Evolutionary conservation across 2,888 invertebrate species (phyloP), one percentile per base, ranked within the genome.

Genomic region (Hypercompe scribonia): DNA sequence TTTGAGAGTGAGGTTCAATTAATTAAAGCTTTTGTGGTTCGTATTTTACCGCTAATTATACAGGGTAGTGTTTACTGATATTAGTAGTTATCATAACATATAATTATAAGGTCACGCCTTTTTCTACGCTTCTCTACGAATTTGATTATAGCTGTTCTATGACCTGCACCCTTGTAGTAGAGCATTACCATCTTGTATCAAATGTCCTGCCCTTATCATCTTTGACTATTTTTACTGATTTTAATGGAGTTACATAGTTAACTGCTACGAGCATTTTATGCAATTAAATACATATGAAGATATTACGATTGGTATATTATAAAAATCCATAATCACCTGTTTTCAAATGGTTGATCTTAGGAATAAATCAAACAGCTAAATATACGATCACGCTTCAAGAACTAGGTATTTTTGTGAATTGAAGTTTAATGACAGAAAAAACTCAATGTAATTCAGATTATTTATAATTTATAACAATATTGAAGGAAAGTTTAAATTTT

Each of bases 1-100:
- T 71, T 77, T 77, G 71, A 74, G 79, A 78, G 71, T 75, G 75
- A 72, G n/a, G 78, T 81, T 81, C 84, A 81, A 84, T 84, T 84
- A 84, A 84, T 84, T 82, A 81, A 81, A 73, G 77, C 72, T 82
- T 76, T 72, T 72, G 65, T 58, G 64, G 68, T 71, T 63, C 66
- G 68, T 70, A 69, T 61, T 73, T 76, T 67, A 28, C 71, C 42
- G 31, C 75, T 81, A 66, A 74, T n/a, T 13, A 34, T 66, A 65
- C 78, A 69, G 66, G 72, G 28, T 68, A 75, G 75, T 76, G 65
- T 77, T 73, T 79, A 78, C 73, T 61, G 65, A 69, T 50, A 69
- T 77, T 69, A 65, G 70, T 67, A 67, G 68, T 58, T 50, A 39
- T 71, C 36, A 63, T 63, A 73, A 69, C 69, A 69, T 73, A 39